These are phyloP conservation scores for Porites lutea DNA, from an alignment of 64 coral and sea anemone species.

Conservation along the genomic window DNA sequence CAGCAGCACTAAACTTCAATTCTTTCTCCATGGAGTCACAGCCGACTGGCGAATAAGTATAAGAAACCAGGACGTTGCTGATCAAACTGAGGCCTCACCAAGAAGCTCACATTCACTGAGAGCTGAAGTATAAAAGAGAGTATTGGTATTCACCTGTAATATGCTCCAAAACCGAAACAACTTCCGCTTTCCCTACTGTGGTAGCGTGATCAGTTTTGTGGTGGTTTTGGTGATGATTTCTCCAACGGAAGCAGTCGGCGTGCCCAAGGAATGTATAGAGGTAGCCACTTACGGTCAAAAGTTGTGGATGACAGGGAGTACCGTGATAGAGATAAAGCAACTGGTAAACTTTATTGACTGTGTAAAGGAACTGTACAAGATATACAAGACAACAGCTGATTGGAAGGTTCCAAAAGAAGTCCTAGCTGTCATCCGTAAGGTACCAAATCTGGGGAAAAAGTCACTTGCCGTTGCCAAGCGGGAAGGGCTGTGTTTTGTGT, in stretches of 20 bases:
- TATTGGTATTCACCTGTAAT: background rate
- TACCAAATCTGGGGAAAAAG: background rate
- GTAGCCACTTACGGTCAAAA: background rate
- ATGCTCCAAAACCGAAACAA: background rate
- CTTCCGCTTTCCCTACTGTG: background rate
- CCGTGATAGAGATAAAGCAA: background rate
- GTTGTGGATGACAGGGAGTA: background rate
- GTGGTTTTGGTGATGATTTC: background rate
- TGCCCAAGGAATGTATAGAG: constrained; percentile 10
- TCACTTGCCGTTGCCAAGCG: too few species aligned
- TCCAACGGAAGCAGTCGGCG: background rate
- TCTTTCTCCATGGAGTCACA: too few species aligned
- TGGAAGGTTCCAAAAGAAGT: background rate
- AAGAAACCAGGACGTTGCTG: too few species aligned
- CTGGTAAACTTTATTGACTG: constrained; percentile 2
- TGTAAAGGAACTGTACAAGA: constrained; percentile 1
- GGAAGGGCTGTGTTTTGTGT: too few species aligned
- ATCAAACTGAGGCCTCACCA: too few species aligned
- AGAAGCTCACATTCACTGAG: too few species aligned
- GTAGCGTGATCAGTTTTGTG: background rate
- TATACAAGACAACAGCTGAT: background rate
- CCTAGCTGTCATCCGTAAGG: background rate
- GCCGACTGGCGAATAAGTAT: too few species aligned
- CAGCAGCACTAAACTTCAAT: too few species aligned
- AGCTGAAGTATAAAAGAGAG: too few species aligned